These are phyloP conservation scores for Dascillus cervinus DNA, from an alignment of 2,888 invertebrate species.

Conservation along the genomic window DNA sequence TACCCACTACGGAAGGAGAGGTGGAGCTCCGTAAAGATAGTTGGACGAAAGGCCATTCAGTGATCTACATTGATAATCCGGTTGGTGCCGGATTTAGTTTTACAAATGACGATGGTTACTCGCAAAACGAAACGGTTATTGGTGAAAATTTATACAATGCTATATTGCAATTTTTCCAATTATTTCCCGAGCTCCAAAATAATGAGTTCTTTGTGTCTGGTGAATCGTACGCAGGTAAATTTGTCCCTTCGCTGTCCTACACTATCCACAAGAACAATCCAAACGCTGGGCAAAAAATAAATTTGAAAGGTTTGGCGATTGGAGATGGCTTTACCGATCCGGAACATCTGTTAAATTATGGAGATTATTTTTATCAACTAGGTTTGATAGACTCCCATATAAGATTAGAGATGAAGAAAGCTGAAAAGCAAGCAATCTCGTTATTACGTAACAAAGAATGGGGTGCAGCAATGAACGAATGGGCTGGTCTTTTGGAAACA, in stretches of 20 bases:
- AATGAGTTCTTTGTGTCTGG: conserved; percentile 83
- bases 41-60: conserved; percentile 72
- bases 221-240: conserved; percentile 83
- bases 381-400: conserved; percentile 63
- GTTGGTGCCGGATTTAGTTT: conserved; percentile 91
- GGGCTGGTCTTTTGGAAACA: conserved; percentile 59
- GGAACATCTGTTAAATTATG: conserved; percentile 65
- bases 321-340: conserved; percentile 80
- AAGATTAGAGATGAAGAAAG: conserved; percentile 50
- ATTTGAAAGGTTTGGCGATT: conserved; percentile 63
- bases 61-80: conserved; percentile 89
- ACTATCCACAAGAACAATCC: conserved; percentile 61
- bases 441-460: conserved; percentile 59
- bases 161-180: conserved; percentile 70
- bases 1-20: conserved; percentile 41
- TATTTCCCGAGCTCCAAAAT: conserved; percentile 68
- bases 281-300: conserved; percentile 56
- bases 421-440: conserved; percentile 50
- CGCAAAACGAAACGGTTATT: conserved; percentile 69
- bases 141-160: conserved; percentile 72
- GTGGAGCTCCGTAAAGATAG: conserved; percentile 57
- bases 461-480: conserved; percentile 63
- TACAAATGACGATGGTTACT: conserved; percentile 77
- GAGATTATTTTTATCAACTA: conserved; percentile 71
- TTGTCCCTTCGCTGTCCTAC: conserved; percentile 69